Evolutionary conservation across 2,797 vertebrate species (phyloP).

Genomic region (Enteromius unitaeniatus): DNA sequence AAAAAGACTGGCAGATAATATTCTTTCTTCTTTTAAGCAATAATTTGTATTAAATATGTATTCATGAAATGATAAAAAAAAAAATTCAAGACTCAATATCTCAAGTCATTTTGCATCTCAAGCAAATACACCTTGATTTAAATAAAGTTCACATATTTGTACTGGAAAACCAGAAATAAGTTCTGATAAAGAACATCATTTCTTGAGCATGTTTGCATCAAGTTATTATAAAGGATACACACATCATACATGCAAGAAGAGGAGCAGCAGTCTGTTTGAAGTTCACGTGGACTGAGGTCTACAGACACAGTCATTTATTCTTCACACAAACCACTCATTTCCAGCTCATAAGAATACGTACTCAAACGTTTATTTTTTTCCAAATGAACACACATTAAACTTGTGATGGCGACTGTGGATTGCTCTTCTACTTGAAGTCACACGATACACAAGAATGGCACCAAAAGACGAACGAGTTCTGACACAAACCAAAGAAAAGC

Average conservation of each 20-base stretch:
- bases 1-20: background rate
- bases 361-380: slow-evolving; percentile 70
- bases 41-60: no score
- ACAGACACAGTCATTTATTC: background rate
- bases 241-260: background rate
- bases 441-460: slow-evolving; percentile 79
- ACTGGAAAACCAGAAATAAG: background rate
- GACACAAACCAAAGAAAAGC: slow-evolving; percentile 70
- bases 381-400: slow-evolving; percentile 71
- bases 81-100: background rate
- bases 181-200: background rate
- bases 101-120: background rate
- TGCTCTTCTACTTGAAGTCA: slow-evolving; percentile 72
- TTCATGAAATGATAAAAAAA: background rate
- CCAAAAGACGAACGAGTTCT: slow-evolving; percentile 71
- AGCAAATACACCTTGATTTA: background rate
- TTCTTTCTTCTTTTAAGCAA: background rate
- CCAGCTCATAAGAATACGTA: slow-evolving; percentile 26
- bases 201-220: background rate
- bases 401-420: slow-evolving; percentile 66
- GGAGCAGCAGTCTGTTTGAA: background rate
- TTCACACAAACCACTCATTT: background rate
- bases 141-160: background rate
- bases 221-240: background rate
- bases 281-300: background rate